Percentiles rank a stretch among this genome's conserved stretches.
phyloP scores from a whole-genome alignment of 2,797 vertebrate genomes.

The Smutsia gigantea region DNA sequence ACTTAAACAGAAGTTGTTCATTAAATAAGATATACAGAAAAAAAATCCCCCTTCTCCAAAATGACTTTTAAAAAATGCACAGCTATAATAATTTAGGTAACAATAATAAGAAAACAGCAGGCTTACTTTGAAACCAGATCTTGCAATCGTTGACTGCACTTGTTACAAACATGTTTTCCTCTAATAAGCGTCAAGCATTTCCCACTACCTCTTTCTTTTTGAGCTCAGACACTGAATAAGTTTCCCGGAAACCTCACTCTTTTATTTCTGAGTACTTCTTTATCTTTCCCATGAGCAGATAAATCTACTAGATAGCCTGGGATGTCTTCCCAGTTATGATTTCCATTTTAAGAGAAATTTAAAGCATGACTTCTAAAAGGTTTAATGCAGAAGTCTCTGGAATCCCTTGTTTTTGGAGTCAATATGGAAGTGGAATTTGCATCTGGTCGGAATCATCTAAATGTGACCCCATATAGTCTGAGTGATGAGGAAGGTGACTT shows the following conservation, averaged over 20 bases:
- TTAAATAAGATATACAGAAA: slow-evolving; percentile 46
- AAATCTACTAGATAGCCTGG: background rate
- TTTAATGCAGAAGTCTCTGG: background rate
- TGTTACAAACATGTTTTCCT: slow-evolving; percentile 81
- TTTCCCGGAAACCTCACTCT: slow-evolving; percentile 62
- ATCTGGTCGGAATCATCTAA: slow-evolving; percentile 28
- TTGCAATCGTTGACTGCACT: slow-evolving; percentile 72
- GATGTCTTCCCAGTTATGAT: background rate
- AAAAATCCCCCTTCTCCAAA: slow-evolving; percentile 33
- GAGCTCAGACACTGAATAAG: slow-evolving; percentile 64
- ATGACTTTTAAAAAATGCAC: slow-evolving; percentile 6
- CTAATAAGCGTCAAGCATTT: slow-evolving; percentile 66
- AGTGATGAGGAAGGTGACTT: slow-evolving; percentile 31
- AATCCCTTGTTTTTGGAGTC: background rate
- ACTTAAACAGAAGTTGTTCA: background rate
- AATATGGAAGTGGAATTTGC: background rate
- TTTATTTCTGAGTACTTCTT: slow-evolving; percentile 47
- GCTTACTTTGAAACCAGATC: slow-evolving; percentile 48
- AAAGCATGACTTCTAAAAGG: background rate
- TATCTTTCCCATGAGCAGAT: slow-evolving; percentile 52
- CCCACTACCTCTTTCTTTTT: slow-evolving; percentile 80
- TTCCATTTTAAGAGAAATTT: slow-evolving; percentile 12
- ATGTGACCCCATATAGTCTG: background rate
- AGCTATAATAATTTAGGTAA: slow-evolving; percentile 31
- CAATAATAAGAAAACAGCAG: slow-evolving; percentile 5